phyloP scores from a whole-genome alignment of 2,888 invertebrate species.

The Pherbina coryleti region DNA sequence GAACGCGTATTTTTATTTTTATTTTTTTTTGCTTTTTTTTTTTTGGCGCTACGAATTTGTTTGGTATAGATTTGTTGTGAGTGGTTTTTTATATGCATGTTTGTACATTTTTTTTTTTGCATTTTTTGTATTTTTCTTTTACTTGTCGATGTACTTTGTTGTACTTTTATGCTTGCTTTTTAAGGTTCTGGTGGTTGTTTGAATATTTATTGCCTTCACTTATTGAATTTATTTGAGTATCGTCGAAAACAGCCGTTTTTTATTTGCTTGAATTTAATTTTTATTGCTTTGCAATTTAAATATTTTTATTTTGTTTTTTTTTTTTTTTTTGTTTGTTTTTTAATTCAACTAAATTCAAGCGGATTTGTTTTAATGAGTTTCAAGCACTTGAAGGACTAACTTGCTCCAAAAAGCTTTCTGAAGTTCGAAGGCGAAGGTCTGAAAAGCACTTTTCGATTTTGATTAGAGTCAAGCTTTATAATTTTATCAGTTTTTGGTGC shows the following conservation, averaged over 20 bases:
- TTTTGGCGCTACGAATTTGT: not conserved
- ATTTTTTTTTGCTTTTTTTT: not conserved
- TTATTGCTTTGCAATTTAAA: conserved; percentile 43
- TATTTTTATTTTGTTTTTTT: conserved; percentile 46
- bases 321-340: too few species aligned
- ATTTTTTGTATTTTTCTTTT: not conserved
- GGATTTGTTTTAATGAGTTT: too few species aligned
- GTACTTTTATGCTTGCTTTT: not conserved
- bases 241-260: conserved; percentile 49
- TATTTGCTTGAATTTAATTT: too few species aligned
- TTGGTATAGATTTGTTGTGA: not conserved
- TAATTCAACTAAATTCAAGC: too few species aligned
- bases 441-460: too few species aligned
- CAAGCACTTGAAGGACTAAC: too few species aligned
- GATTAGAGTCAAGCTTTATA: too few species aligned
- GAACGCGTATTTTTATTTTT: conserved; percentile 9
- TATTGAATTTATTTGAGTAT: conserved; percentile 60
- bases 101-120: not conserved
- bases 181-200: not conserved
- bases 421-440: too few species aligned
- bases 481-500: too few species aligned
- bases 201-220: conserved; percentile 59
- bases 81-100: not conserved
- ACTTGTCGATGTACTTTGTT: not conserved
- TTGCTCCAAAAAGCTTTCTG: too few species aligned